Base-by-base conservation (phyloP, 2,797 vertebrate species). In the Rhyacichthys aspro region DNA sequence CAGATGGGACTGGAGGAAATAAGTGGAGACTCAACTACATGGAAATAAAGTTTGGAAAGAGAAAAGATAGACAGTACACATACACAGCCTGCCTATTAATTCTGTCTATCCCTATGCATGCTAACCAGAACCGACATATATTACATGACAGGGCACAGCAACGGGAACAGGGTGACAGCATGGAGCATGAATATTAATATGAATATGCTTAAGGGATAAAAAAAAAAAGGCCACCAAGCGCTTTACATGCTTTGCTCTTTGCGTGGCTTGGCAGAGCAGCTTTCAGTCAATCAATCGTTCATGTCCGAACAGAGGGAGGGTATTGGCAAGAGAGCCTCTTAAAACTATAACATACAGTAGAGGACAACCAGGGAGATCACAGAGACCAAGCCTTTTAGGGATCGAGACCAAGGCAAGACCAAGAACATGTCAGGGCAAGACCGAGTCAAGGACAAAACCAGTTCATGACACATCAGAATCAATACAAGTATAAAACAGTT, bases 151-250 rank as follows among this genome's bases (percentile, higher is more conserved):
- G 66, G 78, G 55, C 71, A 74, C 55, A 52, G 72, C 67, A 73
- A 64, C 15, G 72, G 68, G 71, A 82, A 54, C 44, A 55, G 67
- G 74, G 44, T 78, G 81, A 77, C 77, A 79, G 80, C 70, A 63
- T 59, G 43, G 57, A 69, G 69, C 59, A 83, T 85, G 81, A 81
- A 89, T 87, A 84, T 78, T 83, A 85, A 87, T 79, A 55, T 18
- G 8, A 9, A 5, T 53, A 71, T 58, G 74, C 70, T 61, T 41
- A 68, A 57, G 67, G 73, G 65, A 79, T 76, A 63, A 59, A 70
- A 62, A 87, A 71, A 55, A 49, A 33, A 50, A 8, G 49, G 77
- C 65, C 44, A 19, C 55, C 42, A 46, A 67, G 65, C 62, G 17
- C 63, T 72, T 80, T 62, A 74, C 70, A 72, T 60, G 50, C 61